phyloP scores from a whole-genome alignment of 2,888 invertebrate species.

The Scelioninae gen. 1 region DNA sequence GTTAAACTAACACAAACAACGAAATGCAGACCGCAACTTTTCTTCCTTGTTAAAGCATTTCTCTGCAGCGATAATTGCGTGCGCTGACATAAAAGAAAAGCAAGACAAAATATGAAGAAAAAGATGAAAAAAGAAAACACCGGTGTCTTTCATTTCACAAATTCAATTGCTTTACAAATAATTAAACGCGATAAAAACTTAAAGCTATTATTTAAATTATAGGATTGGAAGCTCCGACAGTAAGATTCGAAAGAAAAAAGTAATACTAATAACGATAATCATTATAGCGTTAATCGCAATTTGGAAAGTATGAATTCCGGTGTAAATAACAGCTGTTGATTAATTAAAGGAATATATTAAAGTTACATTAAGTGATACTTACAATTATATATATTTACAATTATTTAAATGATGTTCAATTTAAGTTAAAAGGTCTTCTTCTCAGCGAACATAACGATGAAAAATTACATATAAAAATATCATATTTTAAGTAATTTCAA shows the following conservation, averaged over 20 bases:
- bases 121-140: slow-evolving; percentile 3
- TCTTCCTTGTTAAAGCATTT: neutral
- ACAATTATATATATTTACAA: too few relatives aligned
- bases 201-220: slow-evolving; percentile 40
- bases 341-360: neutral
- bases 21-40: slow-evolving; percentile 4
- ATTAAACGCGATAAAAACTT: slow-evolving; percentile 36
- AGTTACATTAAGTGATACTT: neutral
- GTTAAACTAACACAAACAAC: slow-evolving; percentile 3
- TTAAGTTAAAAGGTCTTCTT: too few relatives aligned
- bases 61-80: slow-evolving; percentile 1
- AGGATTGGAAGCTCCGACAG: slow-evolving; percentile 3
- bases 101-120: neutral
- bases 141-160: slow-evolving; percentile 14
- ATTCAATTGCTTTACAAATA: slow-evolving; percentile 33
- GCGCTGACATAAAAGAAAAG: neutral
- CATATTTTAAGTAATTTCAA: too few relatives aligned
- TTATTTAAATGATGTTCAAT: too few relatives aligned
- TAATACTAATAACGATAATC: slow-evolving; percentile 27
- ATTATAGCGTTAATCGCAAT: neutral
- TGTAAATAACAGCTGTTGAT: neutral
- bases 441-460: too few relatives aligned
- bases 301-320: slow-evolving; percentile 13
- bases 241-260: slow-evolving; percentile 21
- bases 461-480: too few relatives aligned